Conservation (phyloP, 2,888 invertebrate species). For the Papilio gigon region DNA sequence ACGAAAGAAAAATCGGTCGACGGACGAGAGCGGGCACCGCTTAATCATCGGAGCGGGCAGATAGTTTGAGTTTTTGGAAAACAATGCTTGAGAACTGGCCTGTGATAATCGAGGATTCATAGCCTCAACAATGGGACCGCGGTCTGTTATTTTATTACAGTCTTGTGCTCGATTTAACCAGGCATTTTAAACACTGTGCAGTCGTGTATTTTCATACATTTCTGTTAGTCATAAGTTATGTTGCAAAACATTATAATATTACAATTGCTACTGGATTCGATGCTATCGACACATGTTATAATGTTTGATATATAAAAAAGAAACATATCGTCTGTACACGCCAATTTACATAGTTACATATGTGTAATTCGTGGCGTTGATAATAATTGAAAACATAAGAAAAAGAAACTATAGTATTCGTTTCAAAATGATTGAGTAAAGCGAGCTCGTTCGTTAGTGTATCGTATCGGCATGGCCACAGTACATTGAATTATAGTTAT, state of each 20-base stretch:
- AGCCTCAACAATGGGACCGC: constrained; percentile 27
- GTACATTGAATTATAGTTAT: constrained; percentile 8
- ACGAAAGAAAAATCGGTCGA: constrained; percentile 76
- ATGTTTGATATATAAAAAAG: background rate
- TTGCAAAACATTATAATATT: background rate
- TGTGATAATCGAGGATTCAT: constrained; percentile 35
- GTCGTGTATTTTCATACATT: background rate
- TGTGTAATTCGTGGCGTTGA: too few species aligned
- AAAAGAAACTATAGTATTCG: background rate
- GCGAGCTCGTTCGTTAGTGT: background rate
- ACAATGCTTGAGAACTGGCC: constrained; percentile 37
- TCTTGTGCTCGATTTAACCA: background rate
- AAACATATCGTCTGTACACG: too few species aligned
- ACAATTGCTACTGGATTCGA: too few species aligned
- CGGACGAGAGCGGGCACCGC: constrained; percentile 52
- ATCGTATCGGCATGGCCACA: constrained; percentile 6
- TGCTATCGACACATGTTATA: background rate
- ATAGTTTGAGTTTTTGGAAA: constrained; percentile 24
- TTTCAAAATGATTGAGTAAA: background rate
- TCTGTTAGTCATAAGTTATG: background rate
- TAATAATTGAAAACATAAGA: background rate
- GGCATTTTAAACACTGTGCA: background rate
- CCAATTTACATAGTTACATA: too few species aligned
- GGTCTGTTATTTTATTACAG: constrained; percentile 13
- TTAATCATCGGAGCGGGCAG: constrained; percentile 30